phyloP scores from a whole-genome alignment of 1,140 invertebrate species.

The Ruditapes philippinarum region DNA sequence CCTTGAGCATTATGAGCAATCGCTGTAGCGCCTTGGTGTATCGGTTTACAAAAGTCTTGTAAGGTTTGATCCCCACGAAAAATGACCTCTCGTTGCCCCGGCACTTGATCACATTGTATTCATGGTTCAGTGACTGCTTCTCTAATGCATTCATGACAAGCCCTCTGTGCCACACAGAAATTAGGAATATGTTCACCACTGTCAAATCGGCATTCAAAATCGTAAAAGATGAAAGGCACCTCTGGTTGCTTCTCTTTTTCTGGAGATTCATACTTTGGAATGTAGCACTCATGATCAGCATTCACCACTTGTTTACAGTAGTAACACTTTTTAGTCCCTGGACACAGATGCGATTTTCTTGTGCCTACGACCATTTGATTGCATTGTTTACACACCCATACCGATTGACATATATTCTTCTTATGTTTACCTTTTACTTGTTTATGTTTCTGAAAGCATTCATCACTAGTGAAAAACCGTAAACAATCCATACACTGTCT shows the following conservation, averaged over 20 bases:
- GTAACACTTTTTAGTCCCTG: neutral
- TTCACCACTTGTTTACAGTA: neutral
- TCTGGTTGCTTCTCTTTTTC: neutral
- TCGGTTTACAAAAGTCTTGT: neutral
- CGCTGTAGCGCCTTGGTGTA: neutral
- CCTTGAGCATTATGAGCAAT: conserved; percentile 27
- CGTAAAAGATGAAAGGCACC: conserved; percentile 8
- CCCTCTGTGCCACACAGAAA: neutral
- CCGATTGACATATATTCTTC: conserved; percentile 4
- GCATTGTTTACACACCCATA: neutral
- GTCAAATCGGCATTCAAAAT: conserved; percentile 40
- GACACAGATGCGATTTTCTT: neutral
- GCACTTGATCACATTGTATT: neutral
- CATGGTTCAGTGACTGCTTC: neutral
- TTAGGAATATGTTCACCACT: neutral
- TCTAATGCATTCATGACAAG: neutral
- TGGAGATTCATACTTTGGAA: neutral
- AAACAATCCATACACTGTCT: too few species aligned
- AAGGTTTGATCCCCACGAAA: neutral
- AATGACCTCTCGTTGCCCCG: neutral
- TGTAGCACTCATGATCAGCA: neutral
- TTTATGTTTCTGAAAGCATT: conserved; percentile 12
- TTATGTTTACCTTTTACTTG: neutral
- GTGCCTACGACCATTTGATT: too few species aligned
- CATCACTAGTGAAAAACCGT: too few species aligned